These are phyloP conservation scores for Himalopsyche tibetana DNA, from an alignment of 2,888 invertebrate species.

Conservation along the genomic window DNA sequence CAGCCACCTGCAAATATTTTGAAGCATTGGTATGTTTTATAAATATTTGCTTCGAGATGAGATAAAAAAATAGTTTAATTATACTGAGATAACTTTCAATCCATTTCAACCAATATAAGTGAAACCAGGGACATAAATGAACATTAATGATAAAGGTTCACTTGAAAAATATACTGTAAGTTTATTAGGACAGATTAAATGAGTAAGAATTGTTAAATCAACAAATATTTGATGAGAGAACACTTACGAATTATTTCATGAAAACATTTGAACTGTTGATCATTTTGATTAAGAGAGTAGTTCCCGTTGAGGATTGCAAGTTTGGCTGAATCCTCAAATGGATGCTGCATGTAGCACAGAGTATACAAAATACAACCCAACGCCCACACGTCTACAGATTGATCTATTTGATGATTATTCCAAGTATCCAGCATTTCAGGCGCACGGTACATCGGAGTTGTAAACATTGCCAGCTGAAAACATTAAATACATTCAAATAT, in stretches of 20 bases:
- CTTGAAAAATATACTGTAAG: too few species aligned
- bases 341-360: conserved; percentile 95
- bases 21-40: conserved; percentile 18
- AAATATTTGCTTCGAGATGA: too few species aligned
- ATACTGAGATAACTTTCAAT: too few species aligned
- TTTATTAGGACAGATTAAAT: background rate
- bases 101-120: too few species aligned
- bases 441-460: conserved; percentile 97
- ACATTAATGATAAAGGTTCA: too few species aligned
- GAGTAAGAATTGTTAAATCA: background rate
- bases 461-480: conserved; percentile 84
- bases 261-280: conserved; percentile 89
- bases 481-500: conserved; percentile 53
- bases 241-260: conserved; percentile 92
- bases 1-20: conserved; percentile 80
- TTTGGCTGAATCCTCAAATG: conserved; percentile 97
- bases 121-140: too few species aligned
- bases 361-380: conserved; percentile 96
- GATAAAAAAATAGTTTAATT: too few species aligned
- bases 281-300: conserved; percentile 88
- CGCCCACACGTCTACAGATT: conserved; percentile 96
- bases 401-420: conserved; percentile 95
- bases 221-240: background rate
- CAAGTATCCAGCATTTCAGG: conserved; percentile 99
- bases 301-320: conserved; percentile 97